Evolutionary conservation across 1,140 invertebrate species (phyloP), one percentile per base, ranked within the genome.

Genomic region (Trachymyrmex cornetzi): DNA sequence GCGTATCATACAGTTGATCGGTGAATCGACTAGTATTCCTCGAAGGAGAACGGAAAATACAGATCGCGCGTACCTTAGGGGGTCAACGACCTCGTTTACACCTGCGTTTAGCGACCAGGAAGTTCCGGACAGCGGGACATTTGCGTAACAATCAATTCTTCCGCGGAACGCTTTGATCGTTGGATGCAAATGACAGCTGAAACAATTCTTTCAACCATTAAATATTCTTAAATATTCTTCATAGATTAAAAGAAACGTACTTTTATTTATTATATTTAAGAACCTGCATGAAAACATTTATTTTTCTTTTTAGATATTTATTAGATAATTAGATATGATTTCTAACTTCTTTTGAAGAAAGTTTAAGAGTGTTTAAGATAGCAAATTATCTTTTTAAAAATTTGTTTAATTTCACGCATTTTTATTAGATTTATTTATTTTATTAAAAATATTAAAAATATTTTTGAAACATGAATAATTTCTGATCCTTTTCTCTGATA

Each of bases 91-190:
- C 66, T 77, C 66, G 55, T 48, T 63, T 53, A 69, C 61, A 59
- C 55, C 75, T 82, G 80, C 59, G n/a, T 88, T 80, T 74, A 63
- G 27, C 66, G 81, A 19, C 11, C 75, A 44, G 69, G 72, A 87
- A 82, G 61, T 87, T 79, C 77, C 66, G 34, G 14, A 59, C 64
- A 66, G 72, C 63, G 86, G 59, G 80, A 81, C 80, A 87, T 86
- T 90, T 84, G 75, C 85, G 84, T 89, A 89, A 89, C 77, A 77
- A 55, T 85, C 53, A 84, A 89, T 89, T 89, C 79, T 89, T 57
- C 57, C 57, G 57, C 38, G 27, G 22, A 72, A 77, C 71, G 66
- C 69, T 50, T 55, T 55, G 38, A 48, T 27, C 12, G n/a, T 55
- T 22, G n/a, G 24, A 22, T 2, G 22, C 24, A 14, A 79, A 55